Conservation (phyloP, 2,797 vertebrate genomes). For the Eulemur coronatus region DNA sequence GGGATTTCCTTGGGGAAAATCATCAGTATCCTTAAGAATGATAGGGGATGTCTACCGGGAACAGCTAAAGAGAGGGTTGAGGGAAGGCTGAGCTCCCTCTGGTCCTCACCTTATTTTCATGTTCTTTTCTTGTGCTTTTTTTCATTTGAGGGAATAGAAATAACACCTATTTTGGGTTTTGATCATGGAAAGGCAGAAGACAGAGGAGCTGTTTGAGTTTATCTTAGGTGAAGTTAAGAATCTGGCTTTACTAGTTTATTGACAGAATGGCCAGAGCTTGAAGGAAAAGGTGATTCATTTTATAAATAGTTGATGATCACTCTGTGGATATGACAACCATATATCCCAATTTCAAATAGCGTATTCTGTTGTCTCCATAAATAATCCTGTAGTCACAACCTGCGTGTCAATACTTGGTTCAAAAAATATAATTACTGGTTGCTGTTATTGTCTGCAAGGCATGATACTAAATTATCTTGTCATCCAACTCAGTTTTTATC, state of each 20-base stretch:
- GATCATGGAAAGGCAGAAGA: not conserved
- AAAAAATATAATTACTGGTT: slow-evolving; percentile 27
- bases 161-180: not conserved
- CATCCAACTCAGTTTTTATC: slow-evolving; percentile 43
- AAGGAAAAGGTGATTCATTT: not conserved
- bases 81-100: not conserved
- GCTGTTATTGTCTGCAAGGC: not conserved
- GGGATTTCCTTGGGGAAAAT: not conserved
- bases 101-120: not conserved
- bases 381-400: not conserved
- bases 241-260: slow-evolving; percentile 2
- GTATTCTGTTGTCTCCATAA: not conserved
- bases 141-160: not conserved
- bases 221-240: not conserved
- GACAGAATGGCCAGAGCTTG: not conserved
- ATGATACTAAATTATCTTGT: slow-evolving; percentile 64
- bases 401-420: slow-evolving; percentile 3
- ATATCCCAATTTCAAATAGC: not conserved
- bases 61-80: not conserved
- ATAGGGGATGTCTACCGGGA: not conserved
- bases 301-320: slow-evolving; percentile 9
- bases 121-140: not conserved
- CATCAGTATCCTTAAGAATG: not conserved
- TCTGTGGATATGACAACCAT: not conserved
- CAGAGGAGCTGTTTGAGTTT: not conserved